Evolutionary conservation across 2,113 vertebrate species (phyloP), one percentile per base, ranked within the genome.

Genomic region (Oncorhynchus keta): DNA sequence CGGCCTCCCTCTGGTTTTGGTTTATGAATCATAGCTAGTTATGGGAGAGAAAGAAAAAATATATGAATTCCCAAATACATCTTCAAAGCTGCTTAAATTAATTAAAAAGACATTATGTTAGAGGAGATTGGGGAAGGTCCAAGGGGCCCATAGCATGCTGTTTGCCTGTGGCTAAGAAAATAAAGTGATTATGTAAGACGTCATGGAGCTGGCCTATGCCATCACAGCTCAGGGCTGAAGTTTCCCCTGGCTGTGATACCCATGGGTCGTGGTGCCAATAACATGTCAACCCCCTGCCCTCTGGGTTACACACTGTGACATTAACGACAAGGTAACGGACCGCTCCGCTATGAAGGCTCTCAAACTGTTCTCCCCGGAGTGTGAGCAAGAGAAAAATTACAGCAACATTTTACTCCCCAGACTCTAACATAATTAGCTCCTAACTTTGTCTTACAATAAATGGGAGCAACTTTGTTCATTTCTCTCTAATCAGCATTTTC

Each of bases 91-190:
- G 74, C 70, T 81, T 73, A 73, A 85, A 81, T 85, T 82, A 89
- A 90, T 89, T 85, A 86, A 82, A 89, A 87, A 79, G 74, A 85
- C 79, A 82, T 84, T 83, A 81, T 70, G 73, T 72, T 84, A 78
- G 72, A 72, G 14, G 57, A 80, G 78, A 78, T 82, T 72, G 28
- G 69, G 71, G 24, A 55, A 26, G 70, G 66, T 72, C 73, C 74
- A 73, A 69, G 77, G 80, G 77, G 71, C 67, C 82, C 26, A 26
- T 22, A 16, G 64, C 61, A 14, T 61, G 72, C 72, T 73, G 65
- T 81, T 79, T 83, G 82, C 70, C 79, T 64, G 72, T 81, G 49
- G 79, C 77, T 76, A 74, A 80, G 74, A 26, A 81, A 86, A 83
- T 80, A 28, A 83, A 80, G 80, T 62, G 84, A 85, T 85, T 83